phyloP scores from a whole-genome alignment of 2,113 vertebrate genomes.

The Tragelaphus imberbis region DNA sequence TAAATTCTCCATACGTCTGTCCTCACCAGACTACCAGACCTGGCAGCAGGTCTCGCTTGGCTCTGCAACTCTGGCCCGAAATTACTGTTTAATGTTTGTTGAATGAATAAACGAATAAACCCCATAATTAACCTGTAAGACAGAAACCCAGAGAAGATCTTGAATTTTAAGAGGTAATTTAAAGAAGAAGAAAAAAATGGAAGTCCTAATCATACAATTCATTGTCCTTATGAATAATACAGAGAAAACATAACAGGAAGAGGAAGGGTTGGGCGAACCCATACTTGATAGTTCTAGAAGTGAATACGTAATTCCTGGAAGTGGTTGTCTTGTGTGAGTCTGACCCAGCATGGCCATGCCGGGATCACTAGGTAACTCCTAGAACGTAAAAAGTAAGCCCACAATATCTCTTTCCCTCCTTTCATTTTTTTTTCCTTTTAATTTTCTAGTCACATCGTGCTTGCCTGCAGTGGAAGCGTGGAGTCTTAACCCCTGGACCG shows the following conservation, averaged over 20 bases:
- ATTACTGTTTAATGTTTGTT: not conserved
- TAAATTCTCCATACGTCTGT: not conserved
- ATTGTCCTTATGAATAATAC: not conserved
- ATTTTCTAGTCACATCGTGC: fast-evolving
- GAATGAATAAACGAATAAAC: not conserved
- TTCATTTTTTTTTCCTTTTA: not conserved
- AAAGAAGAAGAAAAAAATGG: not conserved
- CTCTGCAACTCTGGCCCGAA: not conserved
- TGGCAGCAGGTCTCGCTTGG: not conserved
- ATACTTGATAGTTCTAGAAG: not conserved
- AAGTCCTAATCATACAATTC: not conserved
- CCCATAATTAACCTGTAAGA: not conserved
- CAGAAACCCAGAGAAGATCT: not conserved
- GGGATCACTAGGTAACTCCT: not conserved
- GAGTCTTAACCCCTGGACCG: not conserved
- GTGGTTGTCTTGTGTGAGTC: not conserved
- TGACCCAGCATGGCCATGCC: not conserved
- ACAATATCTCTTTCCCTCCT: not conserved
- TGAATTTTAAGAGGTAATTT: not conserved
- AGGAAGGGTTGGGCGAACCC: not conserved
- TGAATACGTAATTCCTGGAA: not conserved
- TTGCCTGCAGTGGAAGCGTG: not conserved
- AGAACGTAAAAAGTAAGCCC: not conserved
- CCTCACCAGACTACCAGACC: not conserved
- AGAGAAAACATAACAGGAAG: not conserved